Percentiles rank a stretch among this genome's conserved stretches.
Evolutionary conservation across 2,888 invertebrate genomes (phyloP).

Genomic region (Lingula anatina): DNA sequence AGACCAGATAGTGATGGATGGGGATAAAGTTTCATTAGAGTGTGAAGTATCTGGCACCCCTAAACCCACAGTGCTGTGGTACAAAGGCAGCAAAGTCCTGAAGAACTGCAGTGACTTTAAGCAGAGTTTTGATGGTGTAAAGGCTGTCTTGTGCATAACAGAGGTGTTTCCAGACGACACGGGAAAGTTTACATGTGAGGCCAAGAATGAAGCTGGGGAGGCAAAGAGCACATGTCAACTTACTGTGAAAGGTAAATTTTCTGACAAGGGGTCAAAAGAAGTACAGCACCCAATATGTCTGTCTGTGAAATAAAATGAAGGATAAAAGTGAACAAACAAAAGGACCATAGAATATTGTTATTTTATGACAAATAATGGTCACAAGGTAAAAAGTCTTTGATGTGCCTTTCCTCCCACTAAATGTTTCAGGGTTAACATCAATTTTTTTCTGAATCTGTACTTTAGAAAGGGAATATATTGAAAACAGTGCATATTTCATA

Average conservation of each 20-base stretch:
- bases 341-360: no score
- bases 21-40: not conserved
- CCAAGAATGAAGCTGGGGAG: not conserved
- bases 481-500: no score
- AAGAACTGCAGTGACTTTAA: not conserved
- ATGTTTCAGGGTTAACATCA: no score
- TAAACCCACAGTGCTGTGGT: not conserved
- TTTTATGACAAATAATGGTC: no score
- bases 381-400: no score
- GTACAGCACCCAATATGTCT: no score
- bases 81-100: not conserved
- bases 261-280: no score
- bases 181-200: not conserved
- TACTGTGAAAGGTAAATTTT: not conserved
- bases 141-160: not conserved
- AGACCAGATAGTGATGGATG: not conserved
- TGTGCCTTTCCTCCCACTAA: no score
- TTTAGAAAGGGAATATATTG: no score
- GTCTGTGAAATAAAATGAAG: no score
- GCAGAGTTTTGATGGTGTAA: not conserved
- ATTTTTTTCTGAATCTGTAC: no score
- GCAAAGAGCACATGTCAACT: not conserved
- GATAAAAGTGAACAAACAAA: no score
- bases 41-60: not conserved
- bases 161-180: not conserved